These are phyloP conservation scores for Hydropsyche tenuis DNA, from an alignment of 1,140 invertebrate species.

Conservation along the genomic window DNA sequence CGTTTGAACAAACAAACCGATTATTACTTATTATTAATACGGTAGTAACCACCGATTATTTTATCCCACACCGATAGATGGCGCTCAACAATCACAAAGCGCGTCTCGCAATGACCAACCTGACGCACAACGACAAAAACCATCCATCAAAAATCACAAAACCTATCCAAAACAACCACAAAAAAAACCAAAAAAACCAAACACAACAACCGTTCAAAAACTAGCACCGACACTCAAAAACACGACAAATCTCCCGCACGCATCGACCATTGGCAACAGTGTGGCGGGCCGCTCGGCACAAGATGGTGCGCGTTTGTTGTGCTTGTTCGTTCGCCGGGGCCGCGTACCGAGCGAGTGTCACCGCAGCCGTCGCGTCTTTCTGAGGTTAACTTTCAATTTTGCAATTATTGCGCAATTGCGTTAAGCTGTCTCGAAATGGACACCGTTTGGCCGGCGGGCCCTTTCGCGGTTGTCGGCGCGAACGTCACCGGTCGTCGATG, in stretches of 20 bases:
- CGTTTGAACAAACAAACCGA: too few species aligned
- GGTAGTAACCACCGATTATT: too few species aligned
- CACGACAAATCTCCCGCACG: not conserved
- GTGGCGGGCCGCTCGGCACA: slow-evolving; percentile 52
- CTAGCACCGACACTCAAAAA: not conserved
- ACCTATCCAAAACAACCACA: too few species aligned
- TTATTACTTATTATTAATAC: too few species aligned
- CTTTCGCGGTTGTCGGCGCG: not conserved
- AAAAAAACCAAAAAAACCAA: too few species aligned
- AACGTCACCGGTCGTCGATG: not conserved
- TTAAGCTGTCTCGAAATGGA: not conserved
- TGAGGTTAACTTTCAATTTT: too few species aligned
- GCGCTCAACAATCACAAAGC: too few species aligned
- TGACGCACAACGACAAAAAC: not conserved
- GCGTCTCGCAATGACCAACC: not conserved
- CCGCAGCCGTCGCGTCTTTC: not conserved
- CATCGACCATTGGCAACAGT: slow-evolving; percentile 41
- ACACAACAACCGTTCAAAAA: not conserved
- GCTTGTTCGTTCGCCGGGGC: slow-evolving; percentile 51
- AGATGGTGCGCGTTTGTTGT: slow-evolving; percentile 65
- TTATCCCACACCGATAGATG: too few species aligned
- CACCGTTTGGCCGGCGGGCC: not conserved
- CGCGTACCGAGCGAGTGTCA: not conserved
- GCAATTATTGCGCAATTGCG: not conserved
- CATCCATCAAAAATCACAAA: not conserved